Conservation (phyloP, 1,140 invertebrate genomes). For the Heliconius eleuchia region DNA sequence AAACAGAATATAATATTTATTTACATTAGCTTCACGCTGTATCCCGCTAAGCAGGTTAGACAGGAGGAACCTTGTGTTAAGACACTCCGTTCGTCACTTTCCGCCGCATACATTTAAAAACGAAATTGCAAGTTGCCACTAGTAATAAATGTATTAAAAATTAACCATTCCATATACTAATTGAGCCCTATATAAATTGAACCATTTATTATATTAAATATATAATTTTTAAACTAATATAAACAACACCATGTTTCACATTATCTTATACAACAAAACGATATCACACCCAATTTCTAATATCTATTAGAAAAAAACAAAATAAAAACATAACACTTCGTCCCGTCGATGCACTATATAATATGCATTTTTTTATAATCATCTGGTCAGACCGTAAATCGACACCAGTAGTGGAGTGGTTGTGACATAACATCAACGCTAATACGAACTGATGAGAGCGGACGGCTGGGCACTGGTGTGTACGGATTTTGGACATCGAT, state of each 20-base stretch:
- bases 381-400: conserved; percentile 41
- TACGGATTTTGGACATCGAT: conserved; percentile 50
- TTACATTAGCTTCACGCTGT: too few species aligned
- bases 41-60: too few species aligned
- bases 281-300: background rate
- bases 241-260: background rate
- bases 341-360: conserved; percentile 14
- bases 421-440: conserved; percentile 54
- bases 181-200: background rate
- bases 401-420: conserved; percentile 52
- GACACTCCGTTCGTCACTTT: too few species aligned
- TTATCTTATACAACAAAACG: background rate
- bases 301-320: conserved; percentile 1
- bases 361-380: conserved; percentile 27
- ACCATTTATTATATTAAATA: too few species aligned
- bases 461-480: conserved; percentile 47
- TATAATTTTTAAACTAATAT: background rate
- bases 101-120: too few species aligned
- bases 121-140: too few species aligned
- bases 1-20: too few species aligned
- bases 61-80: too few species aligned
- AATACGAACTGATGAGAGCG: conserved; percentile 47
- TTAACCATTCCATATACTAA: too few species aligned
- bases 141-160: too few species aligned
- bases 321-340: background rate